Evolutionary conservation across 1,140 invertebrate genomes (phyloP).

Genomic region (Rhizoglyphus robini): DNA sequence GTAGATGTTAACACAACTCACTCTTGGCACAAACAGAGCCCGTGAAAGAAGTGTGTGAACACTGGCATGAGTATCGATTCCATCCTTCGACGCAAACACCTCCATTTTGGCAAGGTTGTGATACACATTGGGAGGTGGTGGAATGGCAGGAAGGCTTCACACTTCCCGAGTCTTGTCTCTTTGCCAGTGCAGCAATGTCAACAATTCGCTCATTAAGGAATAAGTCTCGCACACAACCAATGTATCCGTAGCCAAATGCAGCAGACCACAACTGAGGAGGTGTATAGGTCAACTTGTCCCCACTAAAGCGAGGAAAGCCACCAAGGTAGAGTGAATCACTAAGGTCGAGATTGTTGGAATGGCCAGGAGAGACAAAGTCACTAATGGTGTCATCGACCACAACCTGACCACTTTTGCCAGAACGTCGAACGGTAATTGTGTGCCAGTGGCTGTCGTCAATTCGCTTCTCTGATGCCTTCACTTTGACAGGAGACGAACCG

Average conservation of each 20-base stretch:
- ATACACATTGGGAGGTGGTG: conserved; percentile 61
- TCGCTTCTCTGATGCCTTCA: conserved; percentile 59
- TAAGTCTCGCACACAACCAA: conserved; percentile 86
- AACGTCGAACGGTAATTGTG: conserved; percentile 61
- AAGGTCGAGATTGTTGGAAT: conserved; percentile 66
- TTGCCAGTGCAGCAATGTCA: conserved; percentile 73
- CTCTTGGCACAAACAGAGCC: conserved; percentile 82
- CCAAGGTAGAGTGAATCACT: conserved; percentile 71
- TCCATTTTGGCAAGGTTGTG: conserved; percentile 74
- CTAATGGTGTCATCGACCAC: conserved; percentile 68
- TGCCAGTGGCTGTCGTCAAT: conserved; percentile 87
- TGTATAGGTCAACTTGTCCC: conserved; percentile 32
- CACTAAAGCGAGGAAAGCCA: conserved; percentile 43
- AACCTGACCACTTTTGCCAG: conserved; percentile 65
- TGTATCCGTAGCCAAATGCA: conserved; percentile 71
- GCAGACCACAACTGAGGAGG: conserved; percentile 83
- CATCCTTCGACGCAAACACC: conserved; percentile 82
- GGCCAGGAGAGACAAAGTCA: conserved; percentile 74
- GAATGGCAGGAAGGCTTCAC: conserved; percentile 70
- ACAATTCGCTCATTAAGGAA: conserved; percentile 79
- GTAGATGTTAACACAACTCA: conserved; percentile 29
- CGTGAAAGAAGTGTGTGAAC: conserved; percentile 69
- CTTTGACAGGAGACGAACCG: conserved; percentile 72
- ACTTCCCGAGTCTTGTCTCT: conserved; percentile 78
- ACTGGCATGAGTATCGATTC: conserved; percentile 93